Percentiles rank a stretch among this genome's conserved stretches.
These are phyloP conservation scores for Atherinomorus stipes DNA, from an alignment of 2,113 vertebrate genomes.

Conservation along the genomic window DNA sequence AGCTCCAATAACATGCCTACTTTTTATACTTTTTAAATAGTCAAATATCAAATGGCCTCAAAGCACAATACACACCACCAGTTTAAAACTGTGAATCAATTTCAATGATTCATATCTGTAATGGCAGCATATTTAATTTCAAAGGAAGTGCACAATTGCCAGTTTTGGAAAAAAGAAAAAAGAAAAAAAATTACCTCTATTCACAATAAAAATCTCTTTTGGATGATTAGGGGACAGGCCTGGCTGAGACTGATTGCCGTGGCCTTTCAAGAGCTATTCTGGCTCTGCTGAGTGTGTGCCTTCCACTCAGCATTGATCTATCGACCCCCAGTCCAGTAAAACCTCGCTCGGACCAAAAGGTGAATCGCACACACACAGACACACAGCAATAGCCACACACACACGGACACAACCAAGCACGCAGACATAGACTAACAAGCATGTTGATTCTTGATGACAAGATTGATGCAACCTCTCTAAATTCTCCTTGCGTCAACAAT, in stretches of 20 bases:
- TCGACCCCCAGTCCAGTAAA: constrained; percentile 76
- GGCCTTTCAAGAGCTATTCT: constrained; percentile 78
- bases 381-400: constrained; percentile 20
- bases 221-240: constrained; percentile 72
- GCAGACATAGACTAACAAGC: constrained; percentile 65
- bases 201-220: constrained; percentile 61
- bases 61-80: not conserved
- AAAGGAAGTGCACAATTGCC: constrained; percentile 47
- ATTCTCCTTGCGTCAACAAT: constrained; percentile 66
- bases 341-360: constrained; percentile 72
- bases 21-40: not conserved
- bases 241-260: constrained; percentile 73
- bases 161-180: constrained; percentile 57
- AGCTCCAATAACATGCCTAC: not conserved
- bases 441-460: constrained; percentile 76
- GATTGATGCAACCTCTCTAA: constrained; percentile 67
- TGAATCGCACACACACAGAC: constrained; percentile 57
- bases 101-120: constrained; percentile 57
- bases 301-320: constrained; percentile 78
- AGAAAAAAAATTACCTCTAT: constrained; percentile 19
- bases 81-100: constrained; percentile 2
- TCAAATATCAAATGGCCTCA: not conserved
- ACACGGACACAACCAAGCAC: constrained; percentile 12
- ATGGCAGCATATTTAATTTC: constrained; percentile 57
- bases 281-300: constrained; percentile 77